Evolutionary conservation across 64 coral and sea anemone species (phyloP), one percentile per base, ranked within the genome.

Genomic region (Montipora foliosa): DNA sequence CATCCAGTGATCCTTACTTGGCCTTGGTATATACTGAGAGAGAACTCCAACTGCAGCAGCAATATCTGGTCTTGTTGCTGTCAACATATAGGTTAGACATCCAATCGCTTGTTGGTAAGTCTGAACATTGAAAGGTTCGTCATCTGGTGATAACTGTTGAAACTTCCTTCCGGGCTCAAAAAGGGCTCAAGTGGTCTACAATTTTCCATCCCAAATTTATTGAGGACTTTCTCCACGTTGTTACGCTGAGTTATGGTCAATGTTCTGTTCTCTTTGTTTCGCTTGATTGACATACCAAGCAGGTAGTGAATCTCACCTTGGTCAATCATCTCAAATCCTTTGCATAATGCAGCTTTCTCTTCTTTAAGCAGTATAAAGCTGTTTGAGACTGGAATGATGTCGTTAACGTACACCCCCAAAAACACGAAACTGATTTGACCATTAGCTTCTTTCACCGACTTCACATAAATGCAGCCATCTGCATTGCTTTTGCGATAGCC

Each of bases 361-460:
- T 66, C 89, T 61, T 91, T 83, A 19, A 83, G 75, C 79, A 91
- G 11, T 4, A 8, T 49, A 76, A 61, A 47, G 78, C 82, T 21
- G n/a, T 91, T 91, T 74, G 79, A 91, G 14, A 91, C 79, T 91
- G 89, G 78, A 91, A 91, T 77, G 22, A 91, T 91, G 89, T 91
- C 79, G 76, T 91, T 78, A 21, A 91, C 89, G 46, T 91, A 91
- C 20, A 91, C 89, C 47, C 89, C 89, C 44, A 91, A n/a, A 57
- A 91, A 82, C 49, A 83, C 89, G 44, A 91, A 91, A 75, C 79
- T 91, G 89, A 83, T 91, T 68, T 74, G 89, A 74, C 79, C 89
- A 83, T 77, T 83, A 8, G 47, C 64, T 55, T 91, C 89, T 61
- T 82, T 91, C 77, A 91, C 78, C 1, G 89, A 62, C 47, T 91